Percentiles rank a stretch among this genome's conserved stretches.
These are phyloP conservation scores for Zenarchopterus dispar DNA, from an alignment of 2,797 vertebrate species.

Conservation along the genomic window DNA sequence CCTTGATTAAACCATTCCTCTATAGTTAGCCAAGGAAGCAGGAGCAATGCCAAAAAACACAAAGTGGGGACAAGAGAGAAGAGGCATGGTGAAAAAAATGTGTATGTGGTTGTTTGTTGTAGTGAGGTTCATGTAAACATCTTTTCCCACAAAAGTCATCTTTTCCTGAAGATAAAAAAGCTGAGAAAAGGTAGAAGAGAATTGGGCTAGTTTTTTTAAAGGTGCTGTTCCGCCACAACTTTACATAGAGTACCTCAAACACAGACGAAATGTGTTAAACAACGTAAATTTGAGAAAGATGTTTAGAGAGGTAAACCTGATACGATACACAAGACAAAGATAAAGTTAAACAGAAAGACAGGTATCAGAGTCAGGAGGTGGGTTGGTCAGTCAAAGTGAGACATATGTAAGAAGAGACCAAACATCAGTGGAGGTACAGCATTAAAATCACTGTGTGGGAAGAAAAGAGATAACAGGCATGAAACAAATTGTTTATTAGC, in stretches of 20 bases:
- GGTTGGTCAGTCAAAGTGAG: conserved; percentile 22
- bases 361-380: conserved; percentile 3
- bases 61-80: conserved; percentile 77
- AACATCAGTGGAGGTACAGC: conserved; percentile 13
- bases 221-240: too few species aligned
- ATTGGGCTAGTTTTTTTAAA: background rate
- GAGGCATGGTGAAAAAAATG: conserved; percentile 77
- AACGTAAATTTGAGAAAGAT: background rate
- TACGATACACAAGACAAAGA: background rate
- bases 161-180: conserved; percentile 14
- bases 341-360: background rate
- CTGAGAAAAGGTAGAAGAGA: conserved; percentile 12
- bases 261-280: background rate
- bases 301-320: background rate
- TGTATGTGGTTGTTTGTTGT: conserved; percentile 41
- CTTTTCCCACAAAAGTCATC: conserved; percentile 25
- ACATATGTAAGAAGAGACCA: conserved; percentile 23
- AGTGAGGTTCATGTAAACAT: conserved; percentile 46
- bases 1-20: conserved; percentile 99
- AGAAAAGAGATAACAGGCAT: conserved; percentile 19
- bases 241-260: background rate
- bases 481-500: conserved; percentile 24
- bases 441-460: conserved; percentile 22
- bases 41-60: conserved; percentile 85
- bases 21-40: conserved; percentile 90